These are phyloP conservation scores for Polypedilum pembai DNA, from an alignment of 1,140 invertebrate species.

Conservation along the genomic window DNA sequence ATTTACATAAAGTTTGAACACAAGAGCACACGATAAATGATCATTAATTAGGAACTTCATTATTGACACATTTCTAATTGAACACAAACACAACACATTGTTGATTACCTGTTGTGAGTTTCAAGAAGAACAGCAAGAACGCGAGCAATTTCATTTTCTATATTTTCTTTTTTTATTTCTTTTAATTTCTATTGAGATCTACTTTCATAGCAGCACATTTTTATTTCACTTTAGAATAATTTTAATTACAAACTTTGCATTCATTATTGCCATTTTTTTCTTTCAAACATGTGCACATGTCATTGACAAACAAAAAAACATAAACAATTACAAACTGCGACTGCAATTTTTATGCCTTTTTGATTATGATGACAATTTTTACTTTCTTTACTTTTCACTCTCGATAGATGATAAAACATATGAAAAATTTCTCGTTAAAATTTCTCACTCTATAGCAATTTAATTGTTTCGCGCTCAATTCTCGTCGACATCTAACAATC, in stretches of 20 bases:
- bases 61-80: neutral
- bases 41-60: no score
- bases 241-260: neutral
- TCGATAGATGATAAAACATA: no score
- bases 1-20: no score
- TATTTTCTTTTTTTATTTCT: neutral
- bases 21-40: no score
- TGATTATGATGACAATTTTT: neutral
- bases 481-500: neutral
- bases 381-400: neutral
- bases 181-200: neutral
- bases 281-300: neutral
- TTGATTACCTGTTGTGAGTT: conserved; percentile 11
- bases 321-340: neutral
- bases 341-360: neutral
- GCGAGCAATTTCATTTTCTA: conserved; percentile 5
- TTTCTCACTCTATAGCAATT: neutral
- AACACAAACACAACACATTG: neutral
- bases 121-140: conserved; percentile 17
- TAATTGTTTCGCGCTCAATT: neutral
- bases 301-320: neutral
- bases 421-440: neutral
- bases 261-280: neutral
- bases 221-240: neutral
- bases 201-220: neutral